Evolutionary conservation across 2,797 vertebrate species (phyloP), one percentile per base, ranked within the genome.

Genomic region (Craterocephalus amniculus): DNA sequence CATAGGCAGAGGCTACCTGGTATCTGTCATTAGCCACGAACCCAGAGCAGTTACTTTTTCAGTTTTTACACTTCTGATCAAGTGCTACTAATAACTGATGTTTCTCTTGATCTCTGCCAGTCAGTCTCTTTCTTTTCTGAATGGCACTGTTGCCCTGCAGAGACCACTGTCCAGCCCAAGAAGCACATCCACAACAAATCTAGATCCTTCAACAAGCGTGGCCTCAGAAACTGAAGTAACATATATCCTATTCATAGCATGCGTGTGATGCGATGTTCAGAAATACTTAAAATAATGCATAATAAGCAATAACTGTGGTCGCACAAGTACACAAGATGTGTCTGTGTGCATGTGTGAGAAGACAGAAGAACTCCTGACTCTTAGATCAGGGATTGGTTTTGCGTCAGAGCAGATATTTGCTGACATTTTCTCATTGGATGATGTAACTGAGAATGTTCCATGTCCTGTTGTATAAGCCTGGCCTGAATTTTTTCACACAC

Each of bases 151-250:
- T 20, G 27, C 2, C 29, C 36, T 43, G 35, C 36, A 40, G 35
- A 59, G 22, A 59, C 40, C 40, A 60, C 38, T 60, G 24, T 43
- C 2, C 58, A 26, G 35, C 35, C 58, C 58, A 40, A 59, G 26
- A 22, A 26, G 13, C 31, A 59, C 6, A 35, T 35, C 34, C 34
- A 35, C 34, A 35, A 35, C 8, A 35, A 35, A n/a, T n/a, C n/a
- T n/a, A 32, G 10, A 13, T 36, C 35, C 11, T 2, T 16, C 14
- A 14, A 40, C 13, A 38, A 38, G 38, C 18, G 38, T 40, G 14
- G 14, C 14, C 14, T 16, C 38, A 40, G 14, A 40, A 40, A 40
- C 38, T 14, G 18, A 40, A n/a, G n/a, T n/a, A n/a, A n/a, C 36
- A 38, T 8, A 7, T 2, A 20, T 16, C 18, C 18, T n/a, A n/a